These are phyloP conservation scores for Eurystomus glaucurus DNA, from an alignment of 2,797 vertebrate species.

Conservation along the genomic window DNA sequence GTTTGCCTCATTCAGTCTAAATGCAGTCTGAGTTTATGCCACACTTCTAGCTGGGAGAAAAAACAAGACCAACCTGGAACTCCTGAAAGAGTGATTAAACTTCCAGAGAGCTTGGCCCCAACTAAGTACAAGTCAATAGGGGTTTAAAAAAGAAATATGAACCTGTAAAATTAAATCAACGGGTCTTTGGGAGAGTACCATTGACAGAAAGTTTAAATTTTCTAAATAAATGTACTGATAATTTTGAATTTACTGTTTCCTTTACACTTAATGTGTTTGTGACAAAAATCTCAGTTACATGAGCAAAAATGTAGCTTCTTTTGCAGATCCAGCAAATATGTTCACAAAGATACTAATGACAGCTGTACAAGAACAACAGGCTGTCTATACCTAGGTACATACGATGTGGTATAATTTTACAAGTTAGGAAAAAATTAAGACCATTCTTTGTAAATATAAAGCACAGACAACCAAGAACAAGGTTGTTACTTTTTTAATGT, in stretches of 20 bases:
- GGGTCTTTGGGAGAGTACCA: neutral
- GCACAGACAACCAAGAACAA: neutral
- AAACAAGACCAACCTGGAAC: constrained; percentile 19
- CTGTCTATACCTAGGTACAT: neutral
- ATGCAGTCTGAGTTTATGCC: constrained; percentile 10
- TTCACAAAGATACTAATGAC: neutral
- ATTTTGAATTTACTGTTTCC: neutral
- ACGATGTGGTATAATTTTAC: neutral
- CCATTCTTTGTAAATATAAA: neutral
- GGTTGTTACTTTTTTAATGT: neutral
- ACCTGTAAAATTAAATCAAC: constrained; percentile 20
- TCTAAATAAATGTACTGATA: neutral
- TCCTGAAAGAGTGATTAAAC: constrained; percentile 26
- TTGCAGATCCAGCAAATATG: neutral
- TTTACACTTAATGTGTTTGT: neutral
- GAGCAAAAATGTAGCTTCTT: neutral
- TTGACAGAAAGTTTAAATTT: neutral
- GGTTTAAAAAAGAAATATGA: constrained; percentile 42
- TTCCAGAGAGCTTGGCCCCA: constrained; percentile 19
- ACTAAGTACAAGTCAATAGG: constrained; percentile 46
- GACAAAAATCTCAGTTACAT: neutral
- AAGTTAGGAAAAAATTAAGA: neutral
- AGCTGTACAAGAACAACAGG: neutral
- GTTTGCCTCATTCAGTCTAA: neutral
- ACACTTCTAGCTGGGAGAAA: neutral